phyloP scores from a whole-genome alignment of 92 coral and sea anemone genomes.

The Zoanthus gigantus region DNA sequence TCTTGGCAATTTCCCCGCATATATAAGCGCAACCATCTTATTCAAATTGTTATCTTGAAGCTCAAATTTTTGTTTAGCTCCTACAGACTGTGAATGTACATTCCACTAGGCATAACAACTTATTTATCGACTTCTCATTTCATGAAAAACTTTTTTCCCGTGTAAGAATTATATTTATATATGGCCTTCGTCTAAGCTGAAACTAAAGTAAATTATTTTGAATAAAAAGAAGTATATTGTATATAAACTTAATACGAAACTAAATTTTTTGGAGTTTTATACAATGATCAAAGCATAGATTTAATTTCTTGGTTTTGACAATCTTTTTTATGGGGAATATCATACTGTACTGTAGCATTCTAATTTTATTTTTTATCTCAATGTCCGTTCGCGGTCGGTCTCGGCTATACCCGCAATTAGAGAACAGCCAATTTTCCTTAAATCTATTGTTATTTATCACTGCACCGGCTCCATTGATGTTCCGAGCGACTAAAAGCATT shows the following conservation, averaged over 20 bases:
- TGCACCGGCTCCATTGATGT: constrained; percentile 50
- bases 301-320: not conserved
- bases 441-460: constrained; percentile 28
- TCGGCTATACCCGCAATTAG: constrained; percentile 1
- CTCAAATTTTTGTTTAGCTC: not conserved
- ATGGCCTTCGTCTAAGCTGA: not conserved
- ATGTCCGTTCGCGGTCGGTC: constrained; percentile 1
- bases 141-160: constrained; percentile 7
- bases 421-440: constrained; percentile 5
- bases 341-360: not conserved
- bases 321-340: not conserved
- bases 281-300: not conserved
- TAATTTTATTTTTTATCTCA: not conserved
- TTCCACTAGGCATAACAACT: constrained; percentile 39
- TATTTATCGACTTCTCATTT: constrained; percentile 29
- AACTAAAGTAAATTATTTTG: not conserved
- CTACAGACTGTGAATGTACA: constrained; percentile 11
- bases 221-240: not conserved
- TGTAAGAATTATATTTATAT: not conserved
- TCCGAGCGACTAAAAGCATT: constrained; percentile 39
- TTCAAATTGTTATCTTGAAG: not conserved
- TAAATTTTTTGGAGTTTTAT: not conserved
- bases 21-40: not conserved
- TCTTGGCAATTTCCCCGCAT: not conserved
- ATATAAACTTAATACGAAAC: not conserved